These are phyloP conservation scores for Archaeoteleia sp. DNA, from an alignment of 2,888 invertebrate species.

Conservation along the genomic window DNA sequence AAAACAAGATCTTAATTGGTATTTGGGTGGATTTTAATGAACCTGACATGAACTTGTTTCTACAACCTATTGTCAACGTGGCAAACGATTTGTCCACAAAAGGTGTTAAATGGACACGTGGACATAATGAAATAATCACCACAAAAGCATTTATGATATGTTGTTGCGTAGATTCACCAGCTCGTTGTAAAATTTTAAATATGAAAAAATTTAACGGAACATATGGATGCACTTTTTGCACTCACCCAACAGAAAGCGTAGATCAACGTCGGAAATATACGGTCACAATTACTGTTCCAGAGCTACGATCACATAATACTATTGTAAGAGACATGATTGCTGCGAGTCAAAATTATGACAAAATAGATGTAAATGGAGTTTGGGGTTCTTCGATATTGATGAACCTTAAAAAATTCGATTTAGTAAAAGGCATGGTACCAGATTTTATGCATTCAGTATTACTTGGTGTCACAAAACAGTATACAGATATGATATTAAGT, in stretches of 20 bases:
- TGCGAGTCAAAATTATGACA: slow-evolving; percentile 6
- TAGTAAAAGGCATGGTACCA: slow-evolving; percentile 43
- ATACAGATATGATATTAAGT: slow-evolving; percentile 21
- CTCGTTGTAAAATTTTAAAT: slow-evolving; percentile 18
- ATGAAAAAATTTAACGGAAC: slow-evolving; percentile 48
- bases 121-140: slow-evolving; percentile 8
- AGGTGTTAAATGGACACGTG: slow-evolving; percentile 27
- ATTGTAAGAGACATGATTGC: slow-evolving; percentile 3
- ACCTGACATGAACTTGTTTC: slow-evolving; percentile 45
- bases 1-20: slow-evolving; percentile 40
- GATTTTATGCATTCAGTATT: slow-evolving; percentile 49
- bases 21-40: slow-evolving; percentile 44
- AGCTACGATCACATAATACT: slow-evolving; percentile 8
- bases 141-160: slow-evolving; percentile 23
- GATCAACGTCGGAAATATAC: slow-evolving; percentile 16
- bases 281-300: slow-evolving; percentile 3
- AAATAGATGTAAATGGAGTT: slow-evolving; percentile 22
- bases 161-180: slow-evolving; percentile 27
- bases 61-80: slow-evolving; percentile 39
- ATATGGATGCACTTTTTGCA: slow-evolving; percentile 44
- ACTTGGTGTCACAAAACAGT: slow-evolving; percentile 34
- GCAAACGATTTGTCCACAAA: slow-evolving; percentile 32
- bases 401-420: slow-evolving; percentile 36
- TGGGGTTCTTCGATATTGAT: slow-evolving; percentile 27
- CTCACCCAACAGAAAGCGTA: slow-evolving; percentile 14